Base-by-base conservation (phyloP, 1,140 invertebrate genomes). In the Bombyx mandarina region DNA sequence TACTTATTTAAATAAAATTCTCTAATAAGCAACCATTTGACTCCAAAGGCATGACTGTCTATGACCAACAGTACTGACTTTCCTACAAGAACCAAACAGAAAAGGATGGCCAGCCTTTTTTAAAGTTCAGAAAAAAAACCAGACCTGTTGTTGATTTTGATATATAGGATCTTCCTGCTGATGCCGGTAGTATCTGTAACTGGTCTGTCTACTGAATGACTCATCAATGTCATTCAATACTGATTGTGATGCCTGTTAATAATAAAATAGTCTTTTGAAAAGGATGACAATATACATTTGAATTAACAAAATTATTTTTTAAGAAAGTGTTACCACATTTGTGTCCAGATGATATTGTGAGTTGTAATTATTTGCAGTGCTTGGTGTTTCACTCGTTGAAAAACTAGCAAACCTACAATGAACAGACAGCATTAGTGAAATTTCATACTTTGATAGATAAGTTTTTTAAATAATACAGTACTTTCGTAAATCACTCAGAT, bases 381-480 rank as follows among this genome's bases (percentile, higher is more conserved):
- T 82, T 12, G 86, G 73, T 58, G 73, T 70, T 58, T 88, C 77
- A 72, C 77, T 90, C 46, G 93, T 89, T 12, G 92, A 92, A 50
- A 93, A 80, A 85, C 89, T 92, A n/a, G 91, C 91, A 89, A 93
- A 93, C 78, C 92, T 93, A 64, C 44, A 80, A 78, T 45, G n/a
- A 7, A 47, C 8, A 56, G 6, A 49, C 26, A 5, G 26, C 26
- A 35, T 35, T 35, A 35, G 26, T 5, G 26, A 35, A 3, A 35
- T 35, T 35, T 35, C 26, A 35, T 1, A 35, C 26, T 35, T 35
- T 35, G 4, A 35, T 35, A 35, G 4, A 3, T 35, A 35, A 35
- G 26, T 35, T 35, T 35, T 35, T 35, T 3, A 35, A 35, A 35
- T 3, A 35, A 35, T 35, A 35, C 26, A 35, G 26, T 35, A 35